Evolutionary conservation across 2,113 vertebrate species (phyloP), one percentile per base, ranked within the genome.

Genomic region (Canis aureus): DNA sequence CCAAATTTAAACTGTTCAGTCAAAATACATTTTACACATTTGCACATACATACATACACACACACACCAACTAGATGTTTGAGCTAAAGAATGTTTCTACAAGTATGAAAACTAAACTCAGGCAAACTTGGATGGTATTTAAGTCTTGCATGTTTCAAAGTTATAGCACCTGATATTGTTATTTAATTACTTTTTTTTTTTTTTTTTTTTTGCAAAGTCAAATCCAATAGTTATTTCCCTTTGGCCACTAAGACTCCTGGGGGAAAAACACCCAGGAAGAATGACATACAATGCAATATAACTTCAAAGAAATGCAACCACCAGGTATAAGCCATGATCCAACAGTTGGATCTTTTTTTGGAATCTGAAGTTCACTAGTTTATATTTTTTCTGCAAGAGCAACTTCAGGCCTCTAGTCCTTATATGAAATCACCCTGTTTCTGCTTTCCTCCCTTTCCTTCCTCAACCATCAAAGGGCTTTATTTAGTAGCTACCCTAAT

Each of bases 151-250:
- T 55, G 7, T 94, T 83, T 91, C 86, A 83, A 95, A 97, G 86
- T 84, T 96, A 95, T 35, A 95, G 86, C 85, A 88, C 78, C 69
- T 87, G 32, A 93, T 95, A 95, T 49, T 82, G 43, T 83, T 69
- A 95, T 71, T 95, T 95, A 96, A 95, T 97, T 97, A 96, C 49
- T 69, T 57, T 78, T 60, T 43, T 43, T 43, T 43, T 69, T 57
- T 78, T 60, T 43, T 43, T 43, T 43, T 43, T 43, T 96, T 93
- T 74, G 74, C 80, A 95, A 96, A 93, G 86, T 97, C 95, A 95
- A 62, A 83, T 11, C 60, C 64, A 69, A 95, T 62, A 97, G 74
- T 85, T 96, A 94, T 95, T 97, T 96, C 87, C 81, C 86, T 22
- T n/a, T 25, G 85, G 79, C 59, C 87, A 84, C 15, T n/a, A 81